Conservation (phyloP, 2,888 invertebrate species). For the Spatulosminthurus flaviceps region DNA sequence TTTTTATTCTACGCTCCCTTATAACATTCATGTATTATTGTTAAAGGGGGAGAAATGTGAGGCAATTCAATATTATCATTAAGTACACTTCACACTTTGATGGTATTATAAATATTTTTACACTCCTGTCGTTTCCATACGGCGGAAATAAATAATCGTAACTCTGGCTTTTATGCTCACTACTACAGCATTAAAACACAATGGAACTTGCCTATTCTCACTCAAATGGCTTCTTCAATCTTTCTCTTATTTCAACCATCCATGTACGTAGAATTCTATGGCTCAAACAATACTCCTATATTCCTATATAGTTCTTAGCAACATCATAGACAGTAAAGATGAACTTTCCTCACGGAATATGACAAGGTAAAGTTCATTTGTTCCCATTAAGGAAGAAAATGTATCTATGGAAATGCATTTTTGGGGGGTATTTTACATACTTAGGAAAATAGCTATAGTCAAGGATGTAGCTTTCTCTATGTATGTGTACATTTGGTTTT, state of each 20-base stretch:
- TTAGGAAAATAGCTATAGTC: no score
- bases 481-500: neutral
- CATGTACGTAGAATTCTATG: neutral
- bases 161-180: neutral
- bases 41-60: neutral
- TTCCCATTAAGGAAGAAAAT: neutral
- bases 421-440: no score
- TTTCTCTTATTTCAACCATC: neutral
- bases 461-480: no score
- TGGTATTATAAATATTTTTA: constrained; percentile 29
- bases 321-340: neutral
- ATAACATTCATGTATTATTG: neutral
- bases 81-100: constrained; percentile 5
- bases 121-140: constrained; percentile 15
- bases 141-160: constrained; percentile 18
- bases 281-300: no score
- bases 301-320: no score
- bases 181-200: neutral
- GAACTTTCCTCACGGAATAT: constrained; percentile 1
- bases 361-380: constrained; percentile 14
- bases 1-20: neutral
- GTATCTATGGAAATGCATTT: neutral
- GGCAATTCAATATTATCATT: constrained; percentile 21
- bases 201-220: neutral
- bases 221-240: neutral